phyloP scores from a whole-genome alignment of 2,113 vertebrate species.

The Oriolus oriolus region DNA sequence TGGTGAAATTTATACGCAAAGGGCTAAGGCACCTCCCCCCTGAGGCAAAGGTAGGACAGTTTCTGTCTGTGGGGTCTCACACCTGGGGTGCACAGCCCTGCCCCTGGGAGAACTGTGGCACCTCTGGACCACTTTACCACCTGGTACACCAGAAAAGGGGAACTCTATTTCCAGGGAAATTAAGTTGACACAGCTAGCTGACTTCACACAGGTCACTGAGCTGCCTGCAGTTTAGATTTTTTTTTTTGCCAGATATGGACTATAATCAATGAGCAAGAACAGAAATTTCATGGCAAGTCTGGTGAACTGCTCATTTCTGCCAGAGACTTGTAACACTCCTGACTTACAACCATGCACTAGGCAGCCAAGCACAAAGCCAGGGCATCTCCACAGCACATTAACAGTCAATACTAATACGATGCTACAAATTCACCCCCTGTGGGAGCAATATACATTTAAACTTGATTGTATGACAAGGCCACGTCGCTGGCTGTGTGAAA shows the following conservation, averaged over 20 bases:
- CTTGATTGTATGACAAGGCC: not conserved
- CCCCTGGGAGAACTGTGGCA: not conserved
- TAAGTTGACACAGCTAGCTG: not conserved
- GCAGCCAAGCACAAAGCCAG: not conserved
- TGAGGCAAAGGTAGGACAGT: not conserved
- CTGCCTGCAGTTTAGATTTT: not conserved
- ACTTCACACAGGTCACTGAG: not conserved
- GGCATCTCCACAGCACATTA: not conserved
- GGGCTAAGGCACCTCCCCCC: not conserved
- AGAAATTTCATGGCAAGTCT: not conserved
- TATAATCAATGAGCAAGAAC: not conserved
- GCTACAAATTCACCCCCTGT: not conserved
- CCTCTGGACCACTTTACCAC: not conserved
- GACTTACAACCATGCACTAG: not conserved
- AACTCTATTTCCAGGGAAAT: not conserved
- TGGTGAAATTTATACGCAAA: not conserved
- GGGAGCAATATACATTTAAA: not conserved
- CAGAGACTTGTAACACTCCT: not conserved
- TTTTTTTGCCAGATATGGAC: not conserved
- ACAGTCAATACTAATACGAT: not conserved
- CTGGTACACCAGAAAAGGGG: not conserved
- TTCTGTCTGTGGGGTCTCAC: not conserved
- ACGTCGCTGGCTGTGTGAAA: not conserved
- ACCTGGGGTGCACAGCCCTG: accelerated
- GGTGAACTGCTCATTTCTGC: not conserved